Evolutionary conservation across 2,113 vertebrate species (phyloP), one percentile per base, ranked within the genome.

Genomic region (Hippoglossus stenolepis): DNA sequence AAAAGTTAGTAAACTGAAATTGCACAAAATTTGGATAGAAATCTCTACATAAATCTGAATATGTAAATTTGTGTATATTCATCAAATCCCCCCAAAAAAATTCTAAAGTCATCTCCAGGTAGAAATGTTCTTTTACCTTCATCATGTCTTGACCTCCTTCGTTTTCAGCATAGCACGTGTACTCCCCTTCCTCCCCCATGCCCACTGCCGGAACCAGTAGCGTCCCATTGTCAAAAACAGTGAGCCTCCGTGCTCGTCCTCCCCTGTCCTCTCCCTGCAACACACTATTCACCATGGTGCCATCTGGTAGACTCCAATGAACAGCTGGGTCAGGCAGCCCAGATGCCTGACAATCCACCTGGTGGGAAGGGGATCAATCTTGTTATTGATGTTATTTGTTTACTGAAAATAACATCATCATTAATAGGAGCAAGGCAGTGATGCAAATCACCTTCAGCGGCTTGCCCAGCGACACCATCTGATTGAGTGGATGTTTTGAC

Each of bases 91-190:
- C n/a, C n/a, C n/a, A n/a, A n/a, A n/a, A n/a, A n/a, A n/a, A 43
- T 43, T 43, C 11, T 43, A 43, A 38, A 38, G 35, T 61, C 9
- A 51, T 56, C 18, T 70, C 9, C 10, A 58, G 0, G 7, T 14
- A 12, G 26, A 11, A 58, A 45, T 67, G 35, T 26, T 64, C 87
- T 84, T 24, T 64, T 40, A 98, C 96, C 47, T 91, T 95, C 97
- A 97, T 99, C 74, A 95, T 95, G 71, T 99, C 98, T 87, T 94
- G 94, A 11, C 98, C 98, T 1, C 96, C 93, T 87, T 94, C 95
- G 83, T 99, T 99, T 69, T 97, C 93, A 0, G 97, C 97, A 2
- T 96, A 95, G 78, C 98, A 99, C 0, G 95, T 99, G 80, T 98
- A 99, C 73, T 96, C 95, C 0, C 98, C 98, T 45, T 96, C 96